Evolutionary conservation across 1,140 invertebrate genomes (phyloP), one percentile per base, ranked within the genome.

Genomic region (Heliconius melpomene): DNA sequence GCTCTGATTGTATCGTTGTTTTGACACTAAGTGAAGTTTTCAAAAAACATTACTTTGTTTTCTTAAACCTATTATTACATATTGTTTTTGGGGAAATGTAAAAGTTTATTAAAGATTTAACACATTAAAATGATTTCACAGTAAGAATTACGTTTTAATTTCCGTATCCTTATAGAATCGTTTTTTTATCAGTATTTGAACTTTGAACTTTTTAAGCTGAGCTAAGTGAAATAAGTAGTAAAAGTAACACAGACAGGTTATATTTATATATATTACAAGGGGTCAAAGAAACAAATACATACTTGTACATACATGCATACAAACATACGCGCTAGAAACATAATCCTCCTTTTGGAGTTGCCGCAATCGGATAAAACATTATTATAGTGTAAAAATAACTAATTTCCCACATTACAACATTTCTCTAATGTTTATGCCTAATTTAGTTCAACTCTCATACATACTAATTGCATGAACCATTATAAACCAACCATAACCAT

Each of bases 381-480:
- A 0, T 60, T n/a, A 60, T 8, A 23, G 23, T 23, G 9, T 26
- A 60, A 60, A 60, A 23, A 60, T 60, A 60, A 23, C 8, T n/a
- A 60, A 60, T 11, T 11, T 60, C 57, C 3, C 8, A 60, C n/a
- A 60, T 60, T 23, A 60, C n/a, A 60, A 26, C 54, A 60, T 26
- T 60, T 60, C 8, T 60, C 9, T 60, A 2, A 3, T 60, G 26
- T 75, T 78, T 72, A 78, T 78, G 50, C 50, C 46, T 78, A 78
- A 78, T 74, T 78, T 74, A 20, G 72, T 74, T 11, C 36, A 11
- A 57, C 38, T 38, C 50, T 78, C 72, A 78, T 74, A 72, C 77
- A 78, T 78, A 78, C 77, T 78, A 78, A 78, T 74, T 78, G 3
- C 18, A n/a, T n/a, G 57, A 60, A 23, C n/a, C 57, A 60, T 23